These are phyloP conservation scores for Pararge aegeria DNA, from an alignment of 1,140 invertebrate species.

Conservation along the genomic window DNA sequence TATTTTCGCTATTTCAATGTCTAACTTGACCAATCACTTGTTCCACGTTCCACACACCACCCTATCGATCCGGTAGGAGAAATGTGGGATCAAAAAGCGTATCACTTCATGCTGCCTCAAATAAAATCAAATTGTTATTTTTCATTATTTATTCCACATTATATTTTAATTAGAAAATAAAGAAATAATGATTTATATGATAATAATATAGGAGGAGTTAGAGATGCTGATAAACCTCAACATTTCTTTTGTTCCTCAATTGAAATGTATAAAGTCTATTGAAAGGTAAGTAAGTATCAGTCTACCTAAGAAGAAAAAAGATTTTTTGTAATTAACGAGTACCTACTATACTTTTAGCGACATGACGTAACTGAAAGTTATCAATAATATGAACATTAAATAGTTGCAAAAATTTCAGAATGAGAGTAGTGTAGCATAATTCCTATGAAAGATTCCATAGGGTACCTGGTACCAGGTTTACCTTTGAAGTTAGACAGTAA, in stretches of 20 bases:
- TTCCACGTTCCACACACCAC: slow-evolving; percentile 28
- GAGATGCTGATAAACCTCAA: slow-evolving; percentile 12
- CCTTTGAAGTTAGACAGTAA: too few species aligned
- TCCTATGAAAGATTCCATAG: too few species aligned
- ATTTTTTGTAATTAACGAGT: slow-evolving; percentile 12
- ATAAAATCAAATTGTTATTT: slow-evolving; percentile 33
- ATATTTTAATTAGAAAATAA: slow-evolving; percentile 9
- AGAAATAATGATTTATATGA: slow-evolving; percentile 22
- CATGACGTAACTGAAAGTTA: slow-evolving; percentile 1
- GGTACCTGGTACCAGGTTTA: too few species aligned
- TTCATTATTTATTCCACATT: slow-evolving; percentile 3
- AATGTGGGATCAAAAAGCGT: slow-evolving; percentile 45
- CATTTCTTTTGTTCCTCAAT: slow-evolving; percentile 10
- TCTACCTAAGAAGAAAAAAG: slow-evolving; percentile 29
- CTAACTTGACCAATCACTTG: neutral
- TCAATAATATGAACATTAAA: neutral
- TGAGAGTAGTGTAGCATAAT: too few species aligned
- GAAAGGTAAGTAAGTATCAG: slow-evolving; percentile 21
- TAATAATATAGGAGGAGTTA: slow-evolving; percentile 9
- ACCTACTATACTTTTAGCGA: slow-evolving; percentile 25
- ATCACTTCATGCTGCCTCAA: slow-evolving; percentile 62
- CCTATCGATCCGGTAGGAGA: slow-evolving; percentile 19
- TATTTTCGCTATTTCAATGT: neutral
- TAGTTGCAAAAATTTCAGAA: neutral
- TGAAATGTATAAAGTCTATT: slow-evolving; percentile 15